Base-by-base conservation (phyloP, 2,888 invertebrate genomes). In the Entomobrya multifasciata region DNA sequence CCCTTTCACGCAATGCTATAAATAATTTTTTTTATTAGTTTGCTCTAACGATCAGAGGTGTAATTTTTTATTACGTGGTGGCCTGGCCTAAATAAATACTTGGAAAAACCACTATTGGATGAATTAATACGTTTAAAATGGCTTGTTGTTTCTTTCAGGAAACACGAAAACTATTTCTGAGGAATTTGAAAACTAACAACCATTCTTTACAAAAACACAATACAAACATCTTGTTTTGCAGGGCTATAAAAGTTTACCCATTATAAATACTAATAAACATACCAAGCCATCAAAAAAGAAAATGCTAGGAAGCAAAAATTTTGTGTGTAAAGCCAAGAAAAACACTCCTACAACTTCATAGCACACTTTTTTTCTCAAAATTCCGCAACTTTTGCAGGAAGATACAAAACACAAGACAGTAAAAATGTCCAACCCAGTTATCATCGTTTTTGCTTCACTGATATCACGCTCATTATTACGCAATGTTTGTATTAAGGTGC, bases 381-480 rank as follows among this genome's bases (percentile, higher is more conserved):
- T 65, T 65, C 62, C n/a, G 13, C 15, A 17, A 52, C 2, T n/a
- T 30, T 65, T 65, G 62, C 30, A 30, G 22, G 27, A 65, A 27
- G 62, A 65, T 65, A 65, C n/a, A 30, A n/a, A 30, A 15, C 44
- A 70, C 17, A 41, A 70, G 70, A 20, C 36, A 36, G 17, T 44
- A 44, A 70, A 70, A 70, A 44, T 70, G 70, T 79, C 65, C 78
- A 79, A 79, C 65, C 65, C 25, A 65, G 62, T 79, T 79, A 62
- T 65, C 47, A 22, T 65, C 49, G 47, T 22, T 72, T 47, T 72
- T 49, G 47, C 70, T 70, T 47, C 27, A 22, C 30, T 47, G 44
- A 70, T 72, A 27, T 49, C 60, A 49, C 11, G 5, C 52, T 3
- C 22, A 22, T 77, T n/a, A n/a, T n/a, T 77, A 77, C 44, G 41